Evolutionary conservation across 2,888 invertebrate species (phyloP), one percentile per base, ranked within the genome.

Genomic region (Parnassius orleans): DNA sequence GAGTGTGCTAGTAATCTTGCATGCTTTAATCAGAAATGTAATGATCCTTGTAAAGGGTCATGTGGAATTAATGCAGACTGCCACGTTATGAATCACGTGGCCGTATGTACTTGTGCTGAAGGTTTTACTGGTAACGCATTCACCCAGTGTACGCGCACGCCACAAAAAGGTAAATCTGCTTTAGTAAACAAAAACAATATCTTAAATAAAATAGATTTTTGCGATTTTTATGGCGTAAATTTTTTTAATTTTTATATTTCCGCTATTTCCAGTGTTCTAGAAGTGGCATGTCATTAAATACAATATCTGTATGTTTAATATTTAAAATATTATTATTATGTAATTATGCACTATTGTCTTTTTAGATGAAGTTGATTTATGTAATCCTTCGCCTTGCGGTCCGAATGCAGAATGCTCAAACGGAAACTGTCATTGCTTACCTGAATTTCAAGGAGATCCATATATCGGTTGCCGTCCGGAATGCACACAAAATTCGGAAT

Each of bases 381-480:
- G 95, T 73, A 92, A 93, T 73, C 93, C 94, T 42, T 93, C 93
- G 14, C 95, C 95, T 2, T 95, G 95, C 78, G 94, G 96, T 55
- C 79, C 94, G 19, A 96, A 96, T 80, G 93, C 97, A 3, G 90
- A 93, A 73, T 96, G 96, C 76, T 78, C 80, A 64, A 90, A 95
- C 69, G 95, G 95, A 53, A 78, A 93, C 69, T 96, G 96, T 75
- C 93, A 90, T 52, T 97, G 97, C 75, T 77, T 95, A 14, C 90
- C 93, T 0, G 95, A 96, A 75, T 96, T 94, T 71, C 93, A 93
- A 74, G 97, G 96, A 56, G 95, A 96, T 83, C 96, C 96, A 1
- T 95, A 95, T 73, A 83, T 87, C 66, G 95, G 94, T 56, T 97
- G 96, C 78, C 93, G 95, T 66, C 96, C 96, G 1, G 96, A 97